These are phyloP conservation scores for Morone chrysops DNA, from an alignment of 2,113 vertebrate species.

Conservation along the genomic window DNA sequence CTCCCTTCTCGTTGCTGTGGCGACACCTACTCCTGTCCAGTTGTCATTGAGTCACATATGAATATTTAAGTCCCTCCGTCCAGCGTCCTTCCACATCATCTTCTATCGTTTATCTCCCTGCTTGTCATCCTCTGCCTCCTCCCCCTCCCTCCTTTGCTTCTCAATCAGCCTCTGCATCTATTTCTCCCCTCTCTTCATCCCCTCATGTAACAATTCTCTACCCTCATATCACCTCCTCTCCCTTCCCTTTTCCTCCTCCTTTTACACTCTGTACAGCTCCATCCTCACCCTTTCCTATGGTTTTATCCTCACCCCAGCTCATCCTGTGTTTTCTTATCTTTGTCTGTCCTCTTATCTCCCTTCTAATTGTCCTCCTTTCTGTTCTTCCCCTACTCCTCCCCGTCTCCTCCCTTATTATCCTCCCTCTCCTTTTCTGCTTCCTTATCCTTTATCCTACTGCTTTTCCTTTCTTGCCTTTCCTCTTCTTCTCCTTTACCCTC, in stretches of 20 bases:
- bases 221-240: not conserved
- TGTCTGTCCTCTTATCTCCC: too few species aligned
- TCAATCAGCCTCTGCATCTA: not conserved
- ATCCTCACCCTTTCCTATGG: too few species aligned
- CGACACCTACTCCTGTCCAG: constrained; percentile 37
- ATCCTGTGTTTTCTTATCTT: too few species aligned
- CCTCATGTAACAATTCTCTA: not conserved
- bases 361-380: not conserved
- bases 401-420: too few species aligned
- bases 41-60: constrained; percentile 63
- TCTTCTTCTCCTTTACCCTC: too few species aligned
- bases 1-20: constrained; percentile 38
- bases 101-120: constrained; percentile 42
- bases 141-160: not conserved
- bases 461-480: too few species aligned
- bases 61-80: constrained; percentile 67
- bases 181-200: not conserved
- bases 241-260: not conserved
- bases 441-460: too few species aligned
- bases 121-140: constrained; percentile 13
- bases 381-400: too few species aligned
- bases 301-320: not conserved
- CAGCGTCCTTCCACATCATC: constrained; percentile 42
- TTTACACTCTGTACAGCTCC: not conserved
- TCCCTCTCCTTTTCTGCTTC: too few species aligned